Base-by-base conservation (phyloP, 2,797 vertebrate genomes). In the Hyperoplus lanceolatus region DNA sequence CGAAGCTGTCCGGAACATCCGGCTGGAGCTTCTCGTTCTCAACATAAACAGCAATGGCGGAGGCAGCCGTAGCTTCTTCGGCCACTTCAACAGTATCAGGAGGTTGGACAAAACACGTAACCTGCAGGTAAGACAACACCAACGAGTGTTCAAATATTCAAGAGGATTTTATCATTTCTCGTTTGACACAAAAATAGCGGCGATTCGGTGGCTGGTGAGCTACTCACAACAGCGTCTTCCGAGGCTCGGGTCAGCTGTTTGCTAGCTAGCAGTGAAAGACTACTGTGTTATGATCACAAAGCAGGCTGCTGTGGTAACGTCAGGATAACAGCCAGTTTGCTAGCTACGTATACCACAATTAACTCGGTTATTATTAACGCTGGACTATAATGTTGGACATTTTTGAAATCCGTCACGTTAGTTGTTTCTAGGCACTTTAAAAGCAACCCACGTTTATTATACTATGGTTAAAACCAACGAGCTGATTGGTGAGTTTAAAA, bases 41-140 rank as follows among this genome's bases (percentile, higher is more conserved):
- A 97, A 97, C 96, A 97, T 98, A 97, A 98, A 98, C 97, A 97
- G 97, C 96, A 95, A 99, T 98, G 97, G 97, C 97, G 96, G 97
- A 98, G 97, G 97, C 97, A 96, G 97, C 96, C 93, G 96, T 96
- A 93, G 94, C 94, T 89, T 92, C 94, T 80, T 88, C 92, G 87
- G 93, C 87, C 87, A 93, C 94, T 93, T 80, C 95, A 80, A 80
- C 87, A 84, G 85, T 85, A 71, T 81, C 92, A 73, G 95, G 96
- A 93, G 96, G 97, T 87, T 98, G 97, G 97, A 98, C 97, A 8
- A 97, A 98, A 91, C 95, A 99, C 94, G 97, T 98, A 93, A 96
- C 97, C 91, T 98, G 97, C 97, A 97, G 97, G 97, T 98, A 79
- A 90, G 87, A 88, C 48, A 38, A 43, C n/a, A 18, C 55, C 1